Percentiles rank a stretch among this genome's conserved stretches.
phyloP scores from a whole-genome alignment of 2,113 vertebrate species.

The Uropsilus gracilis region DNA sequence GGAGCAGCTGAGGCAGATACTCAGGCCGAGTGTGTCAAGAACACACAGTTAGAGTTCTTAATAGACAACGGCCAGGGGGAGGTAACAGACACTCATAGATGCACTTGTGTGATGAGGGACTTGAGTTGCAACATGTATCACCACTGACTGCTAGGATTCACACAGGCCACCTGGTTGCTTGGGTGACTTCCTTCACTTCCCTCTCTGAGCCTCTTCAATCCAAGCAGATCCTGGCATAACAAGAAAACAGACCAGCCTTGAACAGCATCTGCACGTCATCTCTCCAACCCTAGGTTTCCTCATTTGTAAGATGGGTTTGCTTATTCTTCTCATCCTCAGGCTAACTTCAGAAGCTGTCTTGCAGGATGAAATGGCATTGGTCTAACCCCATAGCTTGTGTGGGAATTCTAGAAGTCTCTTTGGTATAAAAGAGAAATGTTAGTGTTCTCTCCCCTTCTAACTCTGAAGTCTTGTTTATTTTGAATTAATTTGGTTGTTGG shows the following conservation, averaged over 20 bases:
- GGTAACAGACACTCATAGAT: accelerated
- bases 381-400: background rate
- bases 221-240: background rate
- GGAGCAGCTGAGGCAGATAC: too few species aligned
- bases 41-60: too few species aligned
- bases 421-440: background rate
- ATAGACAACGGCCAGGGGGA: too few species aligned
- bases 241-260: background rate
- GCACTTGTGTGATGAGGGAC: accelerated
- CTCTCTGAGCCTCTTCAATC: background rate
- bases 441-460: background rate
- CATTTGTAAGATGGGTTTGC: background rate
- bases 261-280: background rate
- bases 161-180: background rate
- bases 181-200: background rate
- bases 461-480: background rate
- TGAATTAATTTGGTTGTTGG: background rate
- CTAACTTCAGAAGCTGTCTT: background rate
- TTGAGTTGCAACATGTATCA: background rate
- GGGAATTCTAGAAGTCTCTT: background rate
- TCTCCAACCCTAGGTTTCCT: background rate
- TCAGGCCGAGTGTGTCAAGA: too few species aligned
- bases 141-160: background rate
- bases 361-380: background rate
- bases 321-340: background rate